Evolutionary conservation across 2,113 vertebrate genomes (phyloP), one percentile per base, ranked within the genome.

Genomic region (Chionomys nivalis): DNA sequence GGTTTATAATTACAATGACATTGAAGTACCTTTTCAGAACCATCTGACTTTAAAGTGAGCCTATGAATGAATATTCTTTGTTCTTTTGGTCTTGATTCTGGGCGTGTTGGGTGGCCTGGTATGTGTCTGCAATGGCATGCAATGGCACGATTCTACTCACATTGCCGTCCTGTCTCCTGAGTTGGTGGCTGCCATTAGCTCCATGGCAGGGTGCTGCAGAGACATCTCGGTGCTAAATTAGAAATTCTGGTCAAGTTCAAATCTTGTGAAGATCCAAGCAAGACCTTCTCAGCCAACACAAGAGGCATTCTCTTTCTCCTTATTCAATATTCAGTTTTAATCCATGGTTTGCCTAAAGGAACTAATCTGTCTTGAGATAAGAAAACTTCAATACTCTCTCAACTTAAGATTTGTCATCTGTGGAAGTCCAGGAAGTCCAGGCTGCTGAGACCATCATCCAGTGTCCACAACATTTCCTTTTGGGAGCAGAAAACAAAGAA

Each of bases 401-500:
- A 11, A 52, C 8, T 91, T 88, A 58, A 36, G 47, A 70, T 47
- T 4, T 70, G 65, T 55, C 49, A 9, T 87, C 68, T 78, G 12
- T 49, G 66, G 19, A 58, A 58, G 39, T 81, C 44, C 58, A 61
- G 76, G 47, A 96, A 85, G 16, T 65, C 10, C 44, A 47, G 55
- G 61, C 70, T 23, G 23, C 16, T 33, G 49, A 42, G 81, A 75
- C 39, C 66, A n/a, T 82, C 26, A 68, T 52, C 33, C 65, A 21
- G 8, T 66, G 73, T 68, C 79, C 87, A 79, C 88, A 33, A 42
- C 36, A 47, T 82, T 94, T 96, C 82, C 75, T 89, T 82, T 63
- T 13, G 39, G 77, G 86, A 94, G 72, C 19, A 61, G 28, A 13
- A 31, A 66, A 31, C 26, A 63, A 86, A 86, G 31, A 33, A 33